Percentiles rank a stretch among this genome's conserved stretches.
Evolutionary conservation across 2,113 vertebrate genomes (phyloP).

Genomic region (Hipposideros armiger): DNA sequence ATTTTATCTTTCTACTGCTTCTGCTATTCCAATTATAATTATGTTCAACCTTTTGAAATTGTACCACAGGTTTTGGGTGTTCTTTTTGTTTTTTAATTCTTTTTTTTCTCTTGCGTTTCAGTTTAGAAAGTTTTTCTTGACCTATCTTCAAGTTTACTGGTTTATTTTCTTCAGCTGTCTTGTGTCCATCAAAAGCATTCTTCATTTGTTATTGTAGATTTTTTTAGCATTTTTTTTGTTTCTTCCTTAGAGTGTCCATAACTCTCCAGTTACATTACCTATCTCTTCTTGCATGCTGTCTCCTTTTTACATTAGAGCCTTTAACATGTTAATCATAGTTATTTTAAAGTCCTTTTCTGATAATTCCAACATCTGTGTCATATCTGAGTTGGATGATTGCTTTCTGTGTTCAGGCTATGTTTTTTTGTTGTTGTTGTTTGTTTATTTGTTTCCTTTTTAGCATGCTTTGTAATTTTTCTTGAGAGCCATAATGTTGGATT

Average conservation of each 20-base stretch:
- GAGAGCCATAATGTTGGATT: background rate
- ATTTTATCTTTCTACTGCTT: slow-evolving; percentile 3
- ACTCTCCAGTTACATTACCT: background rate
- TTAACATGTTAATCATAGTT: background rate
- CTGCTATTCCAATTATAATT: background rate
- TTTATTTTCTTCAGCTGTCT: background rate
- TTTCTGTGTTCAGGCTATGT: background rate
- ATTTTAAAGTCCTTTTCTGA: background rate
- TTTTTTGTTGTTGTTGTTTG: background rate
- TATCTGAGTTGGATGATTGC: background rate
- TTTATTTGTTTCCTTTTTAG: background rate
- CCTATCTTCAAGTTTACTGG: background rate
- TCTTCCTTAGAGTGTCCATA: background rate
- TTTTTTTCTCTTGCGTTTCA: background rate
- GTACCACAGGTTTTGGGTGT: background rate
- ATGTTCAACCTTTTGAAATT: slow-evolving; percentile 6
- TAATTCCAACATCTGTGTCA: background rate
- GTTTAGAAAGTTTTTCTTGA: background rate
- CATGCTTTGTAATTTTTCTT: background rate
- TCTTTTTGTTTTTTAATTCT: background rate
- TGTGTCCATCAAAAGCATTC: background rate
- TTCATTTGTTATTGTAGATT: background rate
- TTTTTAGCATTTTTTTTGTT: background rate
- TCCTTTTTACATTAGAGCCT: background rate
- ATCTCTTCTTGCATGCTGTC: background rate